Evolutionary conservation across 1,140 invertebrate species (phyloP), one percentile per base, ranked within the genome.

Genomic region (Orussus abietinus): DNA sequence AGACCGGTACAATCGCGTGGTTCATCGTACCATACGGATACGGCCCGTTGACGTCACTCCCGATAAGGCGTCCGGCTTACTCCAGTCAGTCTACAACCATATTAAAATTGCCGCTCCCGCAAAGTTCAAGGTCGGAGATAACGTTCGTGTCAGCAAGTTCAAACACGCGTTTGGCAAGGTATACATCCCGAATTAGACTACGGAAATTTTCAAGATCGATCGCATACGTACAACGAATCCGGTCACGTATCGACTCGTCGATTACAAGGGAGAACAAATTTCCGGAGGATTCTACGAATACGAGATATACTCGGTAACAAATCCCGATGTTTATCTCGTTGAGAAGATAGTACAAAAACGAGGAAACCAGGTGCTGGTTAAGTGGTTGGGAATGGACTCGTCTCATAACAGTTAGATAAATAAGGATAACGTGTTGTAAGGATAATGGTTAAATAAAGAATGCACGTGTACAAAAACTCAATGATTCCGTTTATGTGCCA

Each of bases 111-210:
- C 25, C 11, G 13, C 6, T 7, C 10, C 17, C 49, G 10, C 25
- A 20, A 47, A 34, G 47, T 57, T 59, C 43, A 40, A 45, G 41
- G 14, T 61, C 25, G 59, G 56, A 22, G 66, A 69, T 53, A 22
- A 44, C 26, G 62, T 66, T 12, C 49, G 51, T 34, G 64, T 69
- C 31, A 59, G 55, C 34, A 66, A 66, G 47, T 46, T 51, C 33
- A 65, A 64, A 56, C 35, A 45, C 42, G n/a, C 42, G 7, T 67
- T 67, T 55, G 49, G 60, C 19, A 69, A 69, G 38, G 56, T 62
- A 7, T 69, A 66, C 50, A 59, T 55, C 9, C 60, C 62, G 11
- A 67, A 68, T 40, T 69, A 64, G 62, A 51, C 52, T 11, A 62
- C 53, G 19, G 64, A 69, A 60, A 38, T 67, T 14, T 67, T 69